Evolutionary conservation across 2,888 invertebrate genomes (phyloP), one percentile per base, ranked within the genome.

Genomic region (Caenorhabditis auriculariae): DNA sequence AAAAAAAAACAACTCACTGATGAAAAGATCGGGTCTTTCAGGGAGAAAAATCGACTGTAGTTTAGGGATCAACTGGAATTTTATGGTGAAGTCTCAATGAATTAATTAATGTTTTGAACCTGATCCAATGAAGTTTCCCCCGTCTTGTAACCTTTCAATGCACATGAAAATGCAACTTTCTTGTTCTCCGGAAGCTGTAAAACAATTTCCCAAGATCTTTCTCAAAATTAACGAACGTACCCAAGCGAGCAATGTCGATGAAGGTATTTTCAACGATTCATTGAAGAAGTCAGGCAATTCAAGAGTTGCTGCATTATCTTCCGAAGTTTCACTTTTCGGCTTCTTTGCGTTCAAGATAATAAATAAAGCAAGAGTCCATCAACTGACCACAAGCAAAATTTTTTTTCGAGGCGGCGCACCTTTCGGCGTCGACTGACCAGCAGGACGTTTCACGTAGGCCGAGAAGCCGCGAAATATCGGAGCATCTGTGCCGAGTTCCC

Each of bases 141-240:
- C n/a, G 46, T 6, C 52, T 60, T 60, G 21, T 60, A 60, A 15
- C 44, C 52, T 46, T 50, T 54, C 23, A 60, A 37, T 4, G 55
- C 50, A 4, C 51, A 42, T 2, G 46, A 51, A 23, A 60, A 60
- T 19, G 54, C 51, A 19, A 52, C 55, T 32, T 60, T 54, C 41
- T 59, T 49, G 2, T 48, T 49, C 2, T 48, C 43, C 0, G 48
- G 27, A 43, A 59, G 48, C 58, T 59, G 48, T 12, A 58, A n/a
- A 57, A n/a, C 35, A 24, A 7, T 28, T 29, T 5, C 35, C 7
- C 2, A 17, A 17, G n/a, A 4, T 23, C 17, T 41, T 12, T 24
- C 29, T 9, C 4, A 42, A 42, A 12, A 12, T 42, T 42, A 21
- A 23, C 3, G 15, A 19, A 32, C 9, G 6, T 23, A 23, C 17